A percentile compares a stretch with the other conserved stretches of the same genome.
phyloP scores from a whole-genome alignment of 2,797 vertebrate species.

The Tangara arthus region DNA sequence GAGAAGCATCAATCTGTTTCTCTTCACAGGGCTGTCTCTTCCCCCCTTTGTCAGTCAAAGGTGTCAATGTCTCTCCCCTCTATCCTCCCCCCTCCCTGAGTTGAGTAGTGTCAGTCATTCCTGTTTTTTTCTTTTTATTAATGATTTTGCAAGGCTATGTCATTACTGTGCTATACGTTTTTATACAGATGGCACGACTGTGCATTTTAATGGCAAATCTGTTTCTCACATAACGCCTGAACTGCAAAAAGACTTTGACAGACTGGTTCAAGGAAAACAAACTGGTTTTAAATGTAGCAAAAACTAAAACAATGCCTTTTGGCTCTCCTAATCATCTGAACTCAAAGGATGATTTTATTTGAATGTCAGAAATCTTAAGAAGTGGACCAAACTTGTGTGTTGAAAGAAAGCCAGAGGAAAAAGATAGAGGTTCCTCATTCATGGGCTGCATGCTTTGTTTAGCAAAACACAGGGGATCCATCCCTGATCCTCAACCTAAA shows the following conservation, averaged over 20 bases:
- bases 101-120: constrained; percentile 81
- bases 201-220: constrained; percentile 87
- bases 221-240: constrained; percentile 85
- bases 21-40: constrained; percentile 78
- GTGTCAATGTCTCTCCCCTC: constrained; percentile 74
- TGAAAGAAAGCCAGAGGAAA: constrained; percentile 16
- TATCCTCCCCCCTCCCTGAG: constrained; percentile 69
- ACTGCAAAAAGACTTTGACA: constrained; percentile 86
- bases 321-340: constrained; percentile 78
- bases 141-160: constrained; percentile 82
- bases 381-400: constrained; percentile 52
- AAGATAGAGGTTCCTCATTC: background rate
- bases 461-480: background rate
- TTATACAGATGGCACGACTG: constrained; percentile 84
- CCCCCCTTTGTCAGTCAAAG: constrained; percentile 73
- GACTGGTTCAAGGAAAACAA: constrained; percentile 85
- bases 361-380: constrained; percentile 62
- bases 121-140: constrained; percentile 81
- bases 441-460: background rate
- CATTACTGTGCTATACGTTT: constrained; percentile 82
- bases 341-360: constrained; percentile 76
- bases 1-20: constrained; percentile 79
- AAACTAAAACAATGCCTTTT: constrained; percentile 86
- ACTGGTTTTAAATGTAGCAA: constrained; percentile 84
- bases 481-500: background rate